phyloP scores from a whole-genome alignment of 2,888 invertebrate species.

The Hecatera dysodea region DNA sequence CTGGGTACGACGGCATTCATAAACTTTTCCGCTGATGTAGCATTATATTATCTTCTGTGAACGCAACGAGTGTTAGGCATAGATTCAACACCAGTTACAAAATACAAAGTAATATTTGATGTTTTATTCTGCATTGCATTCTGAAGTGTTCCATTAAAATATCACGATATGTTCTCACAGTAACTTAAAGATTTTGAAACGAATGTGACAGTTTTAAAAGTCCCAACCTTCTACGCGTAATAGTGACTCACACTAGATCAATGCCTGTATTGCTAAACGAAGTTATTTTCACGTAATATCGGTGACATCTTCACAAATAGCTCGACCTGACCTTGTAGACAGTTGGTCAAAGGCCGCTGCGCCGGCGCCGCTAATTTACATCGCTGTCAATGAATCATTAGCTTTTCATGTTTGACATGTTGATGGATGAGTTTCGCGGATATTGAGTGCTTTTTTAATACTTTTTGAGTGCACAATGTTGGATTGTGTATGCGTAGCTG shows the following conservation, averaged over 20 bases:
- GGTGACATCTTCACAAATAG: constrained; percentile 38
- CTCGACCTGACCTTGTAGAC: constrained; percentile 44
- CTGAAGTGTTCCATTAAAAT: not conserved
- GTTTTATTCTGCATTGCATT: too few relatives aligned
- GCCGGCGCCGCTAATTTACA: constrained; percentile 52
- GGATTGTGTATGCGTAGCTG: not conserved
- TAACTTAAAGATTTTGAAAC: not conserved
- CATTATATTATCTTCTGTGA: not conserved
- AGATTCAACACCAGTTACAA: not conserved
- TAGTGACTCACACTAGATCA: constrained; percentile 34
- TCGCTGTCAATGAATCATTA: constrained; percentile 46
- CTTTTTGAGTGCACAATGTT: not conserved
- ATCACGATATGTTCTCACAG: not conserved
- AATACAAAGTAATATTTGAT: too few relatives aligned
- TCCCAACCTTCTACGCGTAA: constrained; percentile 7
- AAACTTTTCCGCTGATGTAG: not conserved
- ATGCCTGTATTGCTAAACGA: constrained; percentile 38
- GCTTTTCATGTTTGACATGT: constrained; percentile 9
- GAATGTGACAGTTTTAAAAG: not conserved
- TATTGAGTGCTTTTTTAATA: constrained; percentile 1
- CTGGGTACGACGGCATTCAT: not conserved
- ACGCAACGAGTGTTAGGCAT: not conserved
- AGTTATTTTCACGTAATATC: constrained; percentile 50
- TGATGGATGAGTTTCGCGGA: constrained; percentile 14
- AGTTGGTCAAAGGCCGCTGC: constrained; percentile 47